A percentile compares a stretch with the other conserved stretches of the same genome.
Conservation (phyloP, 2,888 invertebrate species). For the Theretra japonica region DNA sequence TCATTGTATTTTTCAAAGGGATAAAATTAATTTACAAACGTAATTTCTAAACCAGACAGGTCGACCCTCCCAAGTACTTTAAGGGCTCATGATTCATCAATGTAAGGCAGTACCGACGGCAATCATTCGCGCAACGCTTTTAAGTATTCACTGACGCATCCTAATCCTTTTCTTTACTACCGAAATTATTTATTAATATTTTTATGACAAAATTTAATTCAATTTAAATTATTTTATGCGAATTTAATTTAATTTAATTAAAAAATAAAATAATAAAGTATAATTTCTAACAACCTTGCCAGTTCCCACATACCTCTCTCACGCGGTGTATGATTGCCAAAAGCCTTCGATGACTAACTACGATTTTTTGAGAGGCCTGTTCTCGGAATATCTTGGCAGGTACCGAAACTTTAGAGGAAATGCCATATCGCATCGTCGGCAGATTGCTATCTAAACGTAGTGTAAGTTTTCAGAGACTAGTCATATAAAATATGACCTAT, state of each 20-base stretch:
- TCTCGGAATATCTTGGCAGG: slow-evolving; percentile 54
- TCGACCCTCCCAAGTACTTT: background rate
- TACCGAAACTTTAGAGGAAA: slow-evolving; percentile 32
- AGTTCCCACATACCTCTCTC: slow-evolving; percentile 25
- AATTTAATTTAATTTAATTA: no score
- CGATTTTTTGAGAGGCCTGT: slow-evolving; percentile 55
- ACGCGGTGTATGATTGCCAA: slow-evolving; percentile 53
- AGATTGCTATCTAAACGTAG: slow-evolving; percentile 9
- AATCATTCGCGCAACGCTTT: slow-evolving; percentile 4
- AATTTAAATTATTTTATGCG: no score
- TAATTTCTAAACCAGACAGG: no score
- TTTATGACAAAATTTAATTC: no score
- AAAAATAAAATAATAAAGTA: background rate
- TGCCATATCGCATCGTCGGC: slow-evolving; percentile 27
- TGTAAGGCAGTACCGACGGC: background rate
- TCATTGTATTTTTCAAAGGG: no score
- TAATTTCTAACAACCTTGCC: slow-evolving; percentile 19
- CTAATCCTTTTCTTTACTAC: background rate
- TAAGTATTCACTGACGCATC: slow-evolving; percentile 8
- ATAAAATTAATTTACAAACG: no score
- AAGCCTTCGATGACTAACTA: slow-evolving; percentile 65
- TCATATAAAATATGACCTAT: background rate
- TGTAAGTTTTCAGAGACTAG: background rate
- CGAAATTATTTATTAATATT: background rate
- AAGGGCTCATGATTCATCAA: background rate